Percentiles rank a stretch among this genome's conserved stretches.
phyloP scores from a whole-genome alignment of 2,797 vertebrate species.

The Semaprochilodus insignis region DNA sequence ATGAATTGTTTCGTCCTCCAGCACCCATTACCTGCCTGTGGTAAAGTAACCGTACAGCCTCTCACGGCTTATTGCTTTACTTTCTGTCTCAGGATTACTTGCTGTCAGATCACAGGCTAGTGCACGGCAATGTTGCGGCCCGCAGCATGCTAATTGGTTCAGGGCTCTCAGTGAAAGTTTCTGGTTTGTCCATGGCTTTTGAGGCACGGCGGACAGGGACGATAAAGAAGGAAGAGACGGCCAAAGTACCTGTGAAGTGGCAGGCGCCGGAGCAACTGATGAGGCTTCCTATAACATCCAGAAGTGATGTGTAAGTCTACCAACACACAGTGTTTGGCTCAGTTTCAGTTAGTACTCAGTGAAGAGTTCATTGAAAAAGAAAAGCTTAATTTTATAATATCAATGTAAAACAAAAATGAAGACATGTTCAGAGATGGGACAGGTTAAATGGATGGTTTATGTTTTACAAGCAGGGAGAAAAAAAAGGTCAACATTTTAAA shows the following conservation, averaged over 20 bases:
- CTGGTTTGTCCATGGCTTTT: constrained; percentile 75
- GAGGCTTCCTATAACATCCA: constrained; percentile 69
- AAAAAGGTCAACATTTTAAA: too few species aligned
- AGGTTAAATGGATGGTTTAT: too few species aligned
- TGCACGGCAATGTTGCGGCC: constrained; percentile 76
- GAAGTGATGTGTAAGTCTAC: constrained; percentile 75
- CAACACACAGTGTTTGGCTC: background rate
- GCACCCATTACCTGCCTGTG: background rate
- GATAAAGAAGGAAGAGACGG: constrained; percentile 55
- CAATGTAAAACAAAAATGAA: too few species aligned
- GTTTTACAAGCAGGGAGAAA: too few species aligned
- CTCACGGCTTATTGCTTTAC: background rate
- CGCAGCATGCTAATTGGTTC: constrained; percentile 76
- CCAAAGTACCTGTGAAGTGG: constrained; percentile 77
- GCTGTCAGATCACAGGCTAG: constrained; percentile 72
- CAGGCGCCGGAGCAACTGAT: constrained; percentile 77
- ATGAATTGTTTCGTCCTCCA: background rate
- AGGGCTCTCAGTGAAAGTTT: constrained; percentile 69
- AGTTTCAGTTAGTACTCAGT: background rate
- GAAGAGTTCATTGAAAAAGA: too few species aligned
- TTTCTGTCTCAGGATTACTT: constrained; percentile 75
- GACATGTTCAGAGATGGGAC: too few species aligned
- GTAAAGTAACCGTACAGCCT: background rate
- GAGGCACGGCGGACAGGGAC: constrained; percentile 60
- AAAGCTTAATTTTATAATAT: too few species aligned